These are phyloP conservation scores for Eleutherodactylus coqui DNA, from an alignment of 2,797 vertebrate genomes.

Conservation along the genomic window DNA sequence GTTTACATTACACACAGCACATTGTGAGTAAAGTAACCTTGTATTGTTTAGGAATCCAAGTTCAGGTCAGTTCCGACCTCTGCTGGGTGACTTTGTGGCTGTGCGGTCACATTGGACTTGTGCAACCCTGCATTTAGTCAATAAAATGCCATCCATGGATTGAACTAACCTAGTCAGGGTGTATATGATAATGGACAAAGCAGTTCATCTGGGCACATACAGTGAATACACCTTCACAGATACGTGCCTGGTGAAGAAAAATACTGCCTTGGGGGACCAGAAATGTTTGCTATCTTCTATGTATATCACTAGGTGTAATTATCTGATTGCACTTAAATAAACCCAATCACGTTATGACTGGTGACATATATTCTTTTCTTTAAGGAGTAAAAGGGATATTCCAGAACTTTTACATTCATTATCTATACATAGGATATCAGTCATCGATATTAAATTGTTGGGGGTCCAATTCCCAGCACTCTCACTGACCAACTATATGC, in stretches of 20 bases:
- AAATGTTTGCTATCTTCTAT: background rate
- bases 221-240: background rate
- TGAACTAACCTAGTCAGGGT: background rate
- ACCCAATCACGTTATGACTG: no score
- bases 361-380: no score
- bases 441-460: no score
- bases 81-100: background rate
- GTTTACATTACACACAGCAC: slow-evolving; percentile 37
- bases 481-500: no score
- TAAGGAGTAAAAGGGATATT: no score
- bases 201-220: background rate
- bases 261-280: background rate
- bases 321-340: no score
- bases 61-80: background rate
- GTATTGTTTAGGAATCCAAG: background rate
- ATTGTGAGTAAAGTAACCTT: background rate
- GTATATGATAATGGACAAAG: background rate
- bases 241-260: background rate
- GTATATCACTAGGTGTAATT: no score
- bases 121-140: background rate
- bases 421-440: no score
- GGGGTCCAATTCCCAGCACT: no score
- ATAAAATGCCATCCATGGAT: background rate
- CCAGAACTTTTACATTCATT: no score
- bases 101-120: background rate